Evolutionary conservation across 2,888 invertebrate genomes (phyloP), one percentile per base, ranked within the genome.

Genomic region (Melieria omissa): DNA sequence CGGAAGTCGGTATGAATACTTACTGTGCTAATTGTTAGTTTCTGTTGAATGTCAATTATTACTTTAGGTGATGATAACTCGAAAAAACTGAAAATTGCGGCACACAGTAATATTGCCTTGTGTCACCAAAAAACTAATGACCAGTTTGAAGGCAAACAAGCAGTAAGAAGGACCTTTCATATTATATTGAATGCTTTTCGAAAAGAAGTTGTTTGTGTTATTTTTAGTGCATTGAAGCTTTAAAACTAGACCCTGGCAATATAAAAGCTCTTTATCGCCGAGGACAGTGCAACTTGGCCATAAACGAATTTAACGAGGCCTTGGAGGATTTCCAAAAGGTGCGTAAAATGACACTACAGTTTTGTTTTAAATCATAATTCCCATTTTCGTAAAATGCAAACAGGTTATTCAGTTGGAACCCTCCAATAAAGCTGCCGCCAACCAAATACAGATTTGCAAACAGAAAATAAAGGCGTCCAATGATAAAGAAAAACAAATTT

Each of bases 211-310:
- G 14, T 58, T 12, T 58, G 3, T 42, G 12, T 49, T 58, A 57
- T 71, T 60, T 71, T 42, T 29, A 86, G 85, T 86, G 97, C 60
- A 90, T 92, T 61, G 92, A 92, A 79, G 97, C 93, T 0, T 86
- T 99, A 5, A 90, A 90, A 70, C 79, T 93, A 1, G 94, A 95
- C 80, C 86, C 91, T 0, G 89, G 89, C 42, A 97, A 94, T 85
- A 93, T 95, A 10, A 99, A 99, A 87, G 98, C 94, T 0, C 88
- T 94, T 45, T 99, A 96, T 87, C 90, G 99, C 78, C 89, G 94
- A 77, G 98, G 96, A 0, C 93, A 93, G 88, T 96, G 97, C 0
- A 87, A 91, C 76, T 84, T 95, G 65, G 91, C 89, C 0, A 85
- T 95, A 7, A 92, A 92, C 45, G 96, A 98, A 72, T 92, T 93